Conservation (phyloP, 1,140 invertebrate species). For the Bombus affinis region DNA sequence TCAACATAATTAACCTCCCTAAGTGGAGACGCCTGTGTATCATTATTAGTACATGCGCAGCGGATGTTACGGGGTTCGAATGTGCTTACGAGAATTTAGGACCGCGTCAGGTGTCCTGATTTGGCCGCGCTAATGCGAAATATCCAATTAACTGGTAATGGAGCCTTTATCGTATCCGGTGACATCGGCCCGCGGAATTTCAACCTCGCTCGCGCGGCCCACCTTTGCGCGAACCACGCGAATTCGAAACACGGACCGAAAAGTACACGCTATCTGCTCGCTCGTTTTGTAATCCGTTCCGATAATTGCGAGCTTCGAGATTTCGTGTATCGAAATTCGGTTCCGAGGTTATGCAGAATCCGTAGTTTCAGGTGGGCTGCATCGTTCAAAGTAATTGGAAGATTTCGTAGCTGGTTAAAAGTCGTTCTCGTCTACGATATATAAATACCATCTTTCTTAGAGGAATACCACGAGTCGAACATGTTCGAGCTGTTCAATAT, state of each 20-base stretch:
- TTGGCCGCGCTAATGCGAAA: constrained; percentile 65
- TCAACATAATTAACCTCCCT: constrained; percentile 75
- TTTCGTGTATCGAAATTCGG: not conserved
- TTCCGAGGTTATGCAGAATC: not conserved
- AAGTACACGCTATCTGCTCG: not conserved
- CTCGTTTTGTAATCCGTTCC: not conserved
- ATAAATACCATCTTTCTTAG: not conserved
- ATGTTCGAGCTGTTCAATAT: no score
- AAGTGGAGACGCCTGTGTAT: constrained; percentile 75
- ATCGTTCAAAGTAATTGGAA: constrained; percentile 26
- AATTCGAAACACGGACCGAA: not conserved
- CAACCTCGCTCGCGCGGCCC: not conserved
- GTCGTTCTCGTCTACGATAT: not conserved
- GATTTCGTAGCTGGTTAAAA: not conserved
- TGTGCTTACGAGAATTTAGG: constrained; percentile 67
- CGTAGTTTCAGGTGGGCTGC: not conserved
- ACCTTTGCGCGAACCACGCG: constrained; percentile 14
- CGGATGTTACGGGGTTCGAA: constrained; percentile 62
- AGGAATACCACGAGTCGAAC: not conserved
- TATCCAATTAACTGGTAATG: constrained; percentile 69
- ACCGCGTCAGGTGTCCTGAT: constrained; percentile 61
- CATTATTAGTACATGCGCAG: constrained; percentile 74
- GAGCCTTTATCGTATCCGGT: constrained; percentile 45
- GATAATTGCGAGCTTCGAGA: constrained; percentile 1
- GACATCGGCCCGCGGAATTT: constrained; percentile 34